Evolutionary conservation across 92 coral and sea anemone species (phyloP).

Genomic region (Porites rus): DNA sequence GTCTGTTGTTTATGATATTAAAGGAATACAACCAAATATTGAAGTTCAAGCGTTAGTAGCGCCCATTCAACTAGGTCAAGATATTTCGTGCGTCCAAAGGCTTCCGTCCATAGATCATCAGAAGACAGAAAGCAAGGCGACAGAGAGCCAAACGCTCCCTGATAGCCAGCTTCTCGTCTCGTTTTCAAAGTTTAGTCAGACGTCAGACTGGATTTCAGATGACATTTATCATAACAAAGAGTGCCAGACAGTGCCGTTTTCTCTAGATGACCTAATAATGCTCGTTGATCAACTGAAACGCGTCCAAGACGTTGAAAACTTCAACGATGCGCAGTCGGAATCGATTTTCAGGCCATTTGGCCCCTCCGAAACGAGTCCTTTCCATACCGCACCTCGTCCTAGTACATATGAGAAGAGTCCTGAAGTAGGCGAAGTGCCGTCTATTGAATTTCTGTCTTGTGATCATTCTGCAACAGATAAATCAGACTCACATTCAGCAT

Average conservation of each 20-base stretch:
- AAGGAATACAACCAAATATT: constrained; percentile 4
- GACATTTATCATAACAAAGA: constrained; percentile 7
- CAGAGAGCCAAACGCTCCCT: constrained; percentile 25
- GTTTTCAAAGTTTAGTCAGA: constrained; percentile 40
- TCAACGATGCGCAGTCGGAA: background rate
- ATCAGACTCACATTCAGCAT: background rate
- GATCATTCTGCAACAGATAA: background rate
- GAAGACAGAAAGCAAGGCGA: background rate
- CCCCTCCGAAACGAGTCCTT: background rate
- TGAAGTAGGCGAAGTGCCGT: background rate
- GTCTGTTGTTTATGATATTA: background rate
- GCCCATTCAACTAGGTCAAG: background rate
- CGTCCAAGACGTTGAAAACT: background rate
- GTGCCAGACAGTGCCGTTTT: constrained; percentile 24
- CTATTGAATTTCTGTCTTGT: background rate
- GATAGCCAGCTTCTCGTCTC: background rate
- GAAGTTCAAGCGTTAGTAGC: background rate
- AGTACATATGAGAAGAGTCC: constrained; percentile 19
- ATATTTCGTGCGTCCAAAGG: background rate
- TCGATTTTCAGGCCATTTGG: background rate
- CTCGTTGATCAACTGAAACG: background rate
- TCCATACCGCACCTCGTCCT: constrained; percentile 8
- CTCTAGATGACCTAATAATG: background rate
- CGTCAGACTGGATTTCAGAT: background rate
- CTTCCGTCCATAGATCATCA: background rate